phyloP scores from a whole-genome alignment of 2,888 invertebrate species.

The Pseudanteris insignis region DNA sequence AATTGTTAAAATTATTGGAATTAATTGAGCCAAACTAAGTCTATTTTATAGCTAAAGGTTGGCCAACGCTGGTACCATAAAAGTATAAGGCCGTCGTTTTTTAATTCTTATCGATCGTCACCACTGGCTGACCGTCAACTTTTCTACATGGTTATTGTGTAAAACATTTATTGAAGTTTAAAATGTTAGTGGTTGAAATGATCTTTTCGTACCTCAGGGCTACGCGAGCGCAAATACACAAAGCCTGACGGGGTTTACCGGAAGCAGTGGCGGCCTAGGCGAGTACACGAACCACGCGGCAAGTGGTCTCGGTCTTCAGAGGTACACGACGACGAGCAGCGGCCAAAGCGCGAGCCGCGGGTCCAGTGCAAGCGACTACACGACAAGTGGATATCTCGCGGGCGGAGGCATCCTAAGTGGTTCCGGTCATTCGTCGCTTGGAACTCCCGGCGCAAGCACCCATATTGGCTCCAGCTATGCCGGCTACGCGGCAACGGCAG shows the following conservation, averaged over 20 bases:
- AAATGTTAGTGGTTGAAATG: too few relatives aligned
- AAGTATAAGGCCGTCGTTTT: too few relatives aligned
- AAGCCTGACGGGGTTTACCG: constrained; percentile 41
- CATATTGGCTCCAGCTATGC: constrained; percentile 41
- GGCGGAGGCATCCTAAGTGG: constrained; percentile 39
- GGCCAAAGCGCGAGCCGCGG: constrained; percentile 39
- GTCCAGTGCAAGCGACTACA: constrained; percentile 43
- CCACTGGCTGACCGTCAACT: too few relatives aligned
- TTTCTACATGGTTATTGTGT: too few relatives aligned
- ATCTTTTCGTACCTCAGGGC: constrained; percentile 6
- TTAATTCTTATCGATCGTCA: too few relatives aligned
- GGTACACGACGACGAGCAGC: constrained; percentile 35
- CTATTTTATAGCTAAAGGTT: too few relatives aligned
- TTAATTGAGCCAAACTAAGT: too few relatives aligned
- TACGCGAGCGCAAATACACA: constrained; percentile 16
- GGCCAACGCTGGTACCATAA: too few relatives aligned
- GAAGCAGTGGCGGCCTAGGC: constrained; percentile 19
- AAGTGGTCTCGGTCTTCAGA: constrained; percentile 21
- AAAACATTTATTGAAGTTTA: too few relatives aligned
- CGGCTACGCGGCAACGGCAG: constrained; percentile 40
- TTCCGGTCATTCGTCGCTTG: constrained; percentile 45
- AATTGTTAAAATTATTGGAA: too few relatives aligned
- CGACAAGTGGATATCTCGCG: constrained; percentile 26
- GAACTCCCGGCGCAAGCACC: constrained; percentile 38
- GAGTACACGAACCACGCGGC: constrained; percentile 30